Evolutionary conservation across 2,888 invertebrate genomes (phyloP).

Genomic region (Rhabditoides inermis): DNA sequence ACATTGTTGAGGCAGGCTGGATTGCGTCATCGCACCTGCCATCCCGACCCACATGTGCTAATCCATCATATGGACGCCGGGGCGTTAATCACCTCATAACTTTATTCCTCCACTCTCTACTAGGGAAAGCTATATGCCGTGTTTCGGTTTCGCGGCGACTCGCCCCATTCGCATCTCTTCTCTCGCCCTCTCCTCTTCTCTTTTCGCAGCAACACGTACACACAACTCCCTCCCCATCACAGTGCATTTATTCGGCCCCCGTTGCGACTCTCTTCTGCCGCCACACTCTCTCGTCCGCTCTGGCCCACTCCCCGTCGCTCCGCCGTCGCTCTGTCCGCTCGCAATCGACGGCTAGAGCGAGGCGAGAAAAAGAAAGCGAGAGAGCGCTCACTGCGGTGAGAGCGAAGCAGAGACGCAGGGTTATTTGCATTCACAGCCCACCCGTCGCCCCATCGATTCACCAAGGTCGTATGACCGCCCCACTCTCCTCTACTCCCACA

Average conservation of each 20-base stretch:
- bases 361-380: constrained; percentile 1
- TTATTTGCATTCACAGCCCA: constrained; percentile 9
- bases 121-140: too few relatives aligned
- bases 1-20: too few relatives aligned
- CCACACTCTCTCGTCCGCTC: constrained; percentile 3
- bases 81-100: too few relatives aligned
- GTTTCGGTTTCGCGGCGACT: too few relatives aligned
- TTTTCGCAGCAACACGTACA: neutral
- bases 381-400: neutral
- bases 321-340: constrained; percentile 3
- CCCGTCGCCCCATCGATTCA: constrained; percentile 4
- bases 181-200: neutral
- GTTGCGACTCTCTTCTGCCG: constrained; percentile 1
- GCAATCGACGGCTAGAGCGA: neutral
- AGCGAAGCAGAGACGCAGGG: constrained; percentile 1
- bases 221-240: neutral
- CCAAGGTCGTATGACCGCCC: too few relatives aligned
- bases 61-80: too few relatives aligned
- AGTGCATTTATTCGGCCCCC: constrained; percentile 5
- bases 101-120: too few relatives aligned
- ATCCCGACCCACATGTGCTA: too few relatives aligned
- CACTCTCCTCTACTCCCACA: too few relatives aligned
- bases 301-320: neutral
- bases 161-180: too few relatives aligned
- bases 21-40: too few relatives aligned